Base-by-base conservation (phyloP, 1,140 invertebrate genomes). In the Drosophila nasuta region DNA sequence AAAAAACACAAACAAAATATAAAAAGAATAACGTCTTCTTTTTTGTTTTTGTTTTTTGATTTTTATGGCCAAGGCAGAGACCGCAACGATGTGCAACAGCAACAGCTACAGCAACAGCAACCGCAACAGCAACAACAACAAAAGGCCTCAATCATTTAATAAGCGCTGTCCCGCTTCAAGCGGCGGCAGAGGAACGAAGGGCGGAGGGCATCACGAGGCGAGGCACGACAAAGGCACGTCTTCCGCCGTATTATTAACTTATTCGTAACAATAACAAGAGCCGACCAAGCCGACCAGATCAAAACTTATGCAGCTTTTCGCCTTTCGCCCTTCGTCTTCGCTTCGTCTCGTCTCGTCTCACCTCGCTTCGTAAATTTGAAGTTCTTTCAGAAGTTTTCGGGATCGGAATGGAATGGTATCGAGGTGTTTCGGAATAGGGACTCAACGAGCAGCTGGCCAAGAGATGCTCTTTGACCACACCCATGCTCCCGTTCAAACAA, bases 231-330 rank as follows among this genome's bases (percentile, higher is more conserved):
- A 90, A 91, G 91, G 81, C 79, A 25, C 74, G 77, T 75, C 91
- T 92, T 88, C 91, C 91, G 91, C 91, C 87, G 86, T 92, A 76
- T 91, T 92, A 92, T 92, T 92, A 92, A 91, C 91, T 91, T 92
- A 92, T 92, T 91, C 88, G 91, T 91, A 91, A 91, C 83, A 92
- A 81, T 75, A 75, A 70, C 67, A 63, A 71, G 49, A 69, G 57
- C 56, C 58, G 49, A 41, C 41, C 20, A 8, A 30, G 33, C 57
- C 6, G 10, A 38, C 17, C 8, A 54, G 33, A 33, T 15, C 13
- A 20, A 20, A 8, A 25, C 33, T 38, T 38, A 10, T 35, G 54
- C 7, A 41, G 35, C 11, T 30, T 20, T 30, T 10, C 20, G 20
- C 20, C 20, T 25, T 25, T 25, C 20, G 20, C 20, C 20, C 20